These are phyloP conservation scores for Phytoseiulus persimilis DNA, from an alignment of 2,888 invertebrate species.

Conservation along the genomic window DNA sequence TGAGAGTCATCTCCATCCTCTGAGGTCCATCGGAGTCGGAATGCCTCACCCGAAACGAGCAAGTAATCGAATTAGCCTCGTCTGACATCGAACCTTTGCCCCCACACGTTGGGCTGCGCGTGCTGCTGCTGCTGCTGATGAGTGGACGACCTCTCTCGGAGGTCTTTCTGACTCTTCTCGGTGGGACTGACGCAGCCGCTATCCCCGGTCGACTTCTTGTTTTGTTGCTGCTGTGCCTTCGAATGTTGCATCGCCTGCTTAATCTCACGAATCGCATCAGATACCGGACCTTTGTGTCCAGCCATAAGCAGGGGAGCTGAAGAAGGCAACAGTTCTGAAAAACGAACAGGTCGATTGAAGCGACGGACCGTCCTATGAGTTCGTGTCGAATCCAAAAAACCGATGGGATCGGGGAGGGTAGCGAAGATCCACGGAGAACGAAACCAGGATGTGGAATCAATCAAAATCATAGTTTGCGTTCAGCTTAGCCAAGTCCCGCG, in stretches of 20 bases:
- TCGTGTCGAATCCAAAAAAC: background rate
- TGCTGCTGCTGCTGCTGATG: conserved; percentile 30
- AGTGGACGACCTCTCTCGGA: conserved; percentile 20
- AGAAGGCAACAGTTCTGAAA: conserved; percentile 12
- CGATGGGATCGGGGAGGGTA: background rate
- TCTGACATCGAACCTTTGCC: conserved; percentile 40
- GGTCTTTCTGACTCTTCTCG: conserved; percentile 12
- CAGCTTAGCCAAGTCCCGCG: background rate
- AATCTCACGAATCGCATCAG: conserved; percentile 46
- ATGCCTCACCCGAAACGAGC: too few relatives aligned
- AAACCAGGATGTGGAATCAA: background rate
- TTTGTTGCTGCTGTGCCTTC: conserved; percentile 42
- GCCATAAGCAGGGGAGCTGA: conserved; percentile 37
- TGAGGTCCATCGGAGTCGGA: too few relatives aligned
- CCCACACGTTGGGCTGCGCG: background rate
- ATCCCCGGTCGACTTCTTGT: conserved; percentile 43
- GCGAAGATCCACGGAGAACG: background rate
- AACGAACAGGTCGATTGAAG: background rate
- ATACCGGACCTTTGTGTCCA: conserved; percentile 42
- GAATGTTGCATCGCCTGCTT: conserved; percentile 45
- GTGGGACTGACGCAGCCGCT: conserved; percentile 44
- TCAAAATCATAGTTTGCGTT: background rate
- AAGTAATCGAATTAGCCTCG: background rate
- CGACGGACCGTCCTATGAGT: background rate
- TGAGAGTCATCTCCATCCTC: conserved; percentile 40